Evolutionary conservation across 2,113 vertebrate genomes (phyloP).

Genomic region (Polypterus senegalus): DNA sequence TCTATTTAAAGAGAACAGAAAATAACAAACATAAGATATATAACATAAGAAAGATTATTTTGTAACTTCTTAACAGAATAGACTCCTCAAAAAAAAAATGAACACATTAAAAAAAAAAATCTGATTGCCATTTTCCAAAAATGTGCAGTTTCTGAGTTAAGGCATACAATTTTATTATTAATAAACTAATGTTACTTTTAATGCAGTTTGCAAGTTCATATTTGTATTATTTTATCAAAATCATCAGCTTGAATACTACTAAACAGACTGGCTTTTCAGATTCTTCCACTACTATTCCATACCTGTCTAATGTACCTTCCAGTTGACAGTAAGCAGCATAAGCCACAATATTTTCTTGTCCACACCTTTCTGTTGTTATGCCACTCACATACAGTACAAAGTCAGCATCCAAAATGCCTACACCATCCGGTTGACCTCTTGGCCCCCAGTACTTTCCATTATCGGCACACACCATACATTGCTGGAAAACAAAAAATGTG

Average conservation of each 20-base stretch:
- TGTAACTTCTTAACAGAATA: too few relatives aligned
- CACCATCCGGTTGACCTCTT: constrained; percentile 54
- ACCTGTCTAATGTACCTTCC: constrained; percentile 89
- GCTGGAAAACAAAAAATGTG: constrained; percentile 39
- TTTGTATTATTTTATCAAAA: background rate
- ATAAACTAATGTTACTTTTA: too few relatives aligned
- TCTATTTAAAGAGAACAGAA: constrained; percentile 36
- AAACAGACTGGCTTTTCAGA: background rate
- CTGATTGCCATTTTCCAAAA: too few relatives aligned
- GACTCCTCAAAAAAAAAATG: too few relatives aligned
- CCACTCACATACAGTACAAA: constrained; percentile 89
- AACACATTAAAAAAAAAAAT: too few relatives aligned
- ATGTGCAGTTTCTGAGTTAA: too few relatives aligned
- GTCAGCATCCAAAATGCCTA: constrained; percentile 74
- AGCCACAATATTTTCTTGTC: constrained; percentile 89
- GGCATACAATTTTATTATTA: too few relatives aligned
- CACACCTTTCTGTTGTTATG: constrained; percentile 81
- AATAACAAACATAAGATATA: constrained; percentile 1
- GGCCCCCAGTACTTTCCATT: constrained; percentile 62
- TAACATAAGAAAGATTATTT: too few relatives aligned
- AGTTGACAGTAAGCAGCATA: constrained; percentile 95
- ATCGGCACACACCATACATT: constrained; percentile 74
- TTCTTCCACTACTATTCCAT: constrained; percentile 6
- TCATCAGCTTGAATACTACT: background rate
- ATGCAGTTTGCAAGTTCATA: rapidly evolving